Evolutionary conservation across 2,113 vertebrate genomes (phyloP).

Genomic region (Ochotona princeps): DNA sequence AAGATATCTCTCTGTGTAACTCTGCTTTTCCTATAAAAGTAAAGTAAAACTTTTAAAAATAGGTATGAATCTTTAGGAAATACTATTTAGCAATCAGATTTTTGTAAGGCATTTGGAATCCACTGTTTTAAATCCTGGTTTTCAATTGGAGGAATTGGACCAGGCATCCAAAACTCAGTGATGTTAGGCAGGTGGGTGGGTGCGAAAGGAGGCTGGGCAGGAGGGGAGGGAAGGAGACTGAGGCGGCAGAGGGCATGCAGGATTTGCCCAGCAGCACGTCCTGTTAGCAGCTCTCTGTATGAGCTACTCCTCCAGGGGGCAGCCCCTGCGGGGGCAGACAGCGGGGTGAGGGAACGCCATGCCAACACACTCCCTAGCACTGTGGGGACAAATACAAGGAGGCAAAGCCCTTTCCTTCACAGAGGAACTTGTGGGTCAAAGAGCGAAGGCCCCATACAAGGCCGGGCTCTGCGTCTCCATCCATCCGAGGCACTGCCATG

Average conservation of each 20-base stretch:
- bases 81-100: not conserved
- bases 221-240: too few species aligned
- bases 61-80: not conserved
- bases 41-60: too few species aligned
- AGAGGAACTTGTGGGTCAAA: not conserved
- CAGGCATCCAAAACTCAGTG: not conserved
- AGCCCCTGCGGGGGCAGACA: too few species aligned
- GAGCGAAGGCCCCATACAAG: not conserved
- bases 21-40: too few species aligned
- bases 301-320: too few species aligned
- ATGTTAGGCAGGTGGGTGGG: accelerated
- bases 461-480: not conserved
- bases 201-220: not conserved
- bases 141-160: not conserved
- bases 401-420: not conserved
- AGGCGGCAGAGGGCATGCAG: too few species aligned
- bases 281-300: too few species aligned
- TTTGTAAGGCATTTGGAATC: not conserved
- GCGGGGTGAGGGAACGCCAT: too few species aligned
- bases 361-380: too few species aligned
- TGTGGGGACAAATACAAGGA: not conserved
- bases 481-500: not conserved
- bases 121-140: not conserved
- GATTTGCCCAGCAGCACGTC: too few species aligned
- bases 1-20: too few species aligned